These are phyloP conservation scores for Microhierax caerulescens DNA, from an alignment of 2,797 vertebrate genomes.

Conservation along the genomic window DNA sequence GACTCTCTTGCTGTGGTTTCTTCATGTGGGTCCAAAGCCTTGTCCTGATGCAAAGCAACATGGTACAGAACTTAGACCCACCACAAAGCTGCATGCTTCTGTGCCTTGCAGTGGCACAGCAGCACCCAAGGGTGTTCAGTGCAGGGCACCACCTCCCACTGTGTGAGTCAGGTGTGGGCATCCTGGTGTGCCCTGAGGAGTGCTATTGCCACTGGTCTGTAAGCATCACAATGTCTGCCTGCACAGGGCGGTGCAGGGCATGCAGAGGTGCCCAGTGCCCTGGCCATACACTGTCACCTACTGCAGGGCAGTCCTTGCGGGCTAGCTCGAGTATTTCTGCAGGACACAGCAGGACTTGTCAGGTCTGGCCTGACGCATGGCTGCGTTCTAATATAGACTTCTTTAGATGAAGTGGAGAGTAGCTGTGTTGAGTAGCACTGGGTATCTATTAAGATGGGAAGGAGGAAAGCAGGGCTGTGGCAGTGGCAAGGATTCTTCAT, in stretches of 20 bases:
- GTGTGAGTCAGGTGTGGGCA: not conserved
- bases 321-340: not conserved
- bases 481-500: not conserved
- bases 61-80: not conserved
- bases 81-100: not conserved
- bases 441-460: not conserved
- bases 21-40: not conserved
- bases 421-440: not conserved
- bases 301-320: not conserved
- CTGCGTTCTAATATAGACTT: not conserved
- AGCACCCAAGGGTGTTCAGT: not conserved
- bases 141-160: not conserved
- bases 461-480: not conserved
- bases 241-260: fast-evolving
- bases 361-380: not conserved
- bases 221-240: not conserved
- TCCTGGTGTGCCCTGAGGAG: not conserved
- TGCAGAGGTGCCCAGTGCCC: not conserved
- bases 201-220: not conserved
- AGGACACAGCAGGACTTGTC: not conserved
- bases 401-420: not conserved
- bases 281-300: not conserved
- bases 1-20: not conserved
- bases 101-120: fast-evolving
- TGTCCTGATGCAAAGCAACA: not conserved